Evolutionary conservation across 1,140 invertebrate genomes (phyloP), one percentile per base, ranked within the genome.

Genomic region (Neodiprion lecontei): DNA sequence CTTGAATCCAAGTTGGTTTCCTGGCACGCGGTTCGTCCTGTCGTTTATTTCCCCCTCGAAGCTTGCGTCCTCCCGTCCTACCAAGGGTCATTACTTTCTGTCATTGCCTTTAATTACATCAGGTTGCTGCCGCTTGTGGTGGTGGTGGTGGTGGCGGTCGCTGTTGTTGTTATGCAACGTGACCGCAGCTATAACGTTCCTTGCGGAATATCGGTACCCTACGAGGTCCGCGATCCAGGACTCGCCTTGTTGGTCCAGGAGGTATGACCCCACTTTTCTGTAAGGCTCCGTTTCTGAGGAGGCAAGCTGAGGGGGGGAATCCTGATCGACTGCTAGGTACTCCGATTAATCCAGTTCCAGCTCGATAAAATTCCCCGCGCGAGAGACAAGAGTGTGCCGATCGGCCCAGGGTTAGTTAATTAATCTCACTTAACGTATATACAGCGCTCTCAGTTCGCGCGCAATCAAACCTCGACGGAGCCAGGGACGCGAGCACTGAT

Each of bases 1-100:
- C 83, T 84, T 81, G 83, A 84, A 85, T 84, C 83, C 79, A 79
- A 81, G 76, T 81, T 82, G 82, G 84, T 86, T 88, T 88, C 86
- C 85, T 87, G 84, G 83, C 87, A 87, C 84, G 83, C 85, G 83
- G 81, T 80, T 82, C 80, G 78, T 83, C 80, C 78, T 79, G 79
- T 81, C 81, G 80, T 82, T 81, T 79, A 81, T 80, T 81, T 81
- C 68, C 69, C 73, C 75, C 68, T 48, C 14, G 12, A 50, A 12
- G 1, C n/a, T 50, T 12, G 23, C 28, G n/a, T 28, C 67, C 48
- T 65, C 11, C 69, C 72, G 68, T 11, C 72, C 68, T 70, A 71
- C 72, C 68, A 72, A 71, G 66, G 70, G 70, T 78, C 77, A 74
- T 78, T 78, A 78, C 75, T 77, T 77, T 83, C 77, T 77, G 80